phyloP scores from a whole-genome alignment of 2,113 vertebrate genomes.

The Trichomycterus rosablanca region DNA sequence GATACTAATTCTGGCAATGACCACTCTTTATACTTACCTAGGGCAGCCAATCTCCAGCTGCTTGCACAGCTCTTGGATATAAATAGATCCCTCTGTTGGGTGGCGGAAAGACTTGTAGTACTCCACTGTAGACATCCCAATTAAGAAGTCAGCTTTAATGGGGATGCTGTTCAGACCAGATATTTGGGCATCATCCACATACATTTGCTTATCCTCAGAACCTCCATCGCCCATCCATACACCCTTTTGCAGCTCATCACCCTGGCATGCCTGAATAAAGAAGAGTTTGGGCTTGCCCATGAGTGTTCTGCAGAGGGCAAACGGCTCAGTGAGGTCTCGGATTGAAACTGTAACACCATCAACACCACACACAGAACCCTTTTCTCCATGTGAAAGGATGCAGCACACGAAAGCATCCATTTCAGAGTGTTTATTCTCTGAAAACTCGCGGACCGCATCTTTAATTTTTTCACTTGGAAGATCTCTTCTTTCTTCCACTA shows the following conservation, averaged over 20 bases:
- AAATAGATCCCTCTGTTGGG: conserved; percentile 48
- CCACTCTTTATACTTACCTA: no score
- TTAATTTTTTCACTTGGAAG: background rate
- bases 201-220: background rate
- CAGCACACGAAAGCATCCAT: conserved; percentile 70
- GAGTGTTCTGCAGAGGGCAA: conserved; percentile 57
- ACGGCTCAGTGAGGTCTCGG: conserved; percentile 49
- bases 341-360: conserved; percentile 52
- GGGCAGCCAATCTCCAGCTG: conserved; percentile 48
- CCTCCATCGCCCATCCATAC: conserved; percentile 31
- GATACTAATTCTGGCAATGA: no score
- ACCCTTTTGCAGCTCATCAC: conserved; percentile 34
- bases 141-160: conserved; percentile 57
- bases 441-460: background rate
- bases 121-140: conserved; percentile 65
- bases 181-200: conserved; percentile 42
- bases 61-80: conserved; percentile 61
- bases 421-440: conserved; percentile 40
- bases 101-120: conserved; percentile 50
- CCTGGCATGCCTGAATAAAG: conserved; percentile 69
- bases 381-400: conserved; percentile 65
- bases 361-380: conserved; percentile 49
- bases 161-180: background rate
- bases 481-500: background rate
- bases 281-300: conserved; percentile 69